These are phyloP conservation scores for Perca flavescens DNA, from an alignment of 2,113 vertebrate species.

Conservation along the genomic window DNA sequence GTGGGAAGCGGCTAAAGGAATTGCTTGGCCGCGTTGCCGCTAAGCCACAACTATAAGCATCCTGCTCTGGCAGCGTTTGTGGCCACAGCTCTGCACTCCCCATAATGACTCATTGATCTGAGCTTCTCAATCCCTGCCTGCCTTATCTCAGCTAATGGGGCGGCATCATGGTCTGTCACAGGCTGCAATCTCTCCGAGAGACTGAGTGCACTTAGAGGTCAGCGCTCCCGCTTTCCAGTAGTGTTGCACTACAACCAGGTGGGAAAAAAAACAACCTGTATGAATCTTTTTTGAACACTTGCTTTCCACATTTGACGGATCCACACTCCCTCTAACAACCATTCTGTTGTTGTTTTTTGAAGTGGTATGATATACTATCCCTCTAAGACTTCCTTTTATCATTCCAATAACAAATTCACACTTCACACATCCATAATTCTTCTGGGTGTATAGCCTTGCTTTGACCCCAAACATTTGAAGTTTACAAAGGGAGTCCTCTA, in stretches of 20 bases:
- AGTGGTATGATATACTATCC: conserved; percentile 50
- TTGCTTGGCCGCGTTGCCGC: conserved; percentile 33
- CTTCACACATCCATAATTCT: conserved; percentile 72
- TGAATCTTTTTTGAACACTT: conserved; percentile 52
- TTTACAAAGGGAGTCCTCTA: conserved; percentile 61
- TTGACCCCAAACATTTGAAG: conserved; percentile 74
- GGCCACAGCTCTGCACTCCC: conserved; percentile 48
- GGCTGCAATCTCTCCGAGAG: conserved; percentile 51
- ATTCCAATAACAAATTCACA: conserved; percentile 69
- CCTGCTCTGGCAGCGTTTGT: conserved; percentile 18
- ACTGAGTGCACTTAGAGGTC: conserved; percentile 77
- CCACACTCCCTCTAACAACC: conserved; percentile 38
- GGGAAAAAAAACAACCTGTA: conserved; percentile 15
- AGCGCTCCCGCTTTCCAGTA: conserved; percentile 31
- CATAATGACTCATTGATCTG: conserved; percentile 77
- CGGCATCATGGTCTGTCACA: conserved; percentile 55
- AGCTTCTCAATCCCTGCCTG: conserved; percentile 68
- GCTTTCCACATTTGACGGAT: conserved; percentile 48
- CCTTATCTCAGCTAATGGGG: conserved; percentile 76
- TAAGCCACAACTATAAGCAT: conserved; percentile 60
- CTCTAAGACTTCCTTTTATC: conserved; percentile 71
- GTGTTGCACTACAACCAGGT: conserved; percentile 28
- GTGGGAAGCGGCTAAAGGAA: conserved; percentile 54
- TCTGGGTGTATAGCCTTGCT: conserved; percentile 67
- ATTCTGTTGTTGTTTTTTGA: conserved; percentile 40